Conservation (phyloP, 2,797 vertebrate genomes). For the Arrhamphus sclerolepis region DNA sequence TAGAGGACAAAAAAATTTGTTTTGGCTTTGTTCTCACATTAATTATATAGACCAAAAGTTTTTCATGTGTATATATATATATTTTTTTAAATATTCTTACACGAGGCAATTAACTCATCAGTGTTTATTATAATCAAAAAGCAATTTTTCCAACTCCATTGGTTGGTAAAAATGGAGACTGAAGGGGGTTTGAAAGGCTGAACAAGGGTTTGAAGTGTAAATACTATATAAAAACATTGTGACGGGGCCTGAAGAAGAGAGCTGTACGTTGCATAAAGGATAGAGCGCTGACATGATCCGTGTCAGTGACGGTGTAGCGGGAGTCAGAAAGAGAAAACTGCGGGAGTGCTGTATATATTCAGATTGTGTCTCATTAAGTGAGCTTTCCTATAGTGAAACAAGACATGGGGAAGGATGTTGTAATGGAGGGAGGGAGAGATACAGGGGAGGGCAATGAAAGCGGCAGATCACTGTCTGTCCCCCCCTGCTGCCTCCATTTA, state of each 20-base stretch:
- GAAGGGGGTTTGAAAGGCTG: neutral
- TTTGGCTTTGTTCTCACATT: neutral
- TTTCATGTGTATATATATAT: neutral
- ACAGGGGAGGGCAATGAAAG: slow-evolving; percentile 37
- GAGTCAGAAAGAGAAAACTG: slow-evolving; percentile 31
- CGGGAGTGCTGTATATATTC: slow-evolving; percentile 34
- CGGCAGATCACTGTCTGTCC: slow-evolving; percentile 52
- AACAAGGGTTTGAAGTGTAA: slow-evolving; percentile 1
- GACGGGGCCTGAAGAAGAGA: slow-evolving; percentile 8
- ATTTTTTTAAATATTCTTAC: too few relatives aligned
- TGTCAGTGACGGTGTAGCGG: slow-evolving; percentile 16
- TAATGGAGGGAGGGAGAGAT: slow-evolving; percentile 36
- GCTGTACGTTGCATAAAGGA: neutral
- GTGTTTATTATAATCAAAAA: too few relatives aligned
- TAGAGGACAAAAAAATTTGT: neutral
- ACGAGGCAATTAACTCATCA: too few relatives aligned
- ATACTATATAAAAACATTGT: slow-evolving; percentile 7
- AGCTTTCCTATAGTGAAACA: slow-evolving; percentile 57
- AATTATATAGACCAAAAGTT: neutral
- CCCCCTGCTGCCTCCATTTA: slow-evolving; percentile 70
- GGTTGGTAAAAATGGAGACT: neutral
- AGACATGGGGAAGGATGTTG: slow-evolving; percentile 53
- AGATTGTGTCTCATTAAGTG: slow-evolving; percentile 46
- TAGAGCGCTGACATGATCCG: slow-evolving; percentile 9
- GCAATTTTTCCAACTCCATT: too few relatives aligned